Evolutionary conservation across 2,113 vertebrate genomes (phyloP).

Genomic region (Pao palembangensis): DNA sequence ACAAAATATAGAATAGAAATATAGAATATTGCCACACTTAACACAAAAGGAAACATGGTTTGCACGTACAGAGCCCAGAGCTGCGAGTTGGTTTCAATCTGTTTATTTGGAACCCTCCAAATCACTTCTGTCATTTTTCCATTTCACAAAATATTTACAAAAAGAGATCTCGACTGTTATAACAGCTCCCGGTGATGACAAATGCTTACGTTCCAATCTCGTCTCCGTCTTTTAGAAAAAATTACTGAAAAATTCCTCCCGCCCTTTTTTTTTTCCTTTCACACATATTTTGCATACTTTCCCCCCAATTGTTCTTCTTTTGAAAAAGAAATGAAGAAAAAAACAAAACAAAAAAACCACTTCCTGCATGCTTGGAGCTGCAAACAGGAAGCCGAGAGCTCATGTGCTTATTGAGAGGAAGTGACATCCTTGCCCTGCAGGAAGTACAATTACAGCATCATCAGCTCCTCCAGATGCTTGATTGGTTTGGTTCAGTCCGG

Average conservation of each 20-base stretch:
- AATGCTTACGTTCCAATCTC: constrained; percentile 59
- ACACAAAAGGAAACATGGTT: background rate
- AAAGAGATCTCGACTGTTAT: constrained; percentile 64
- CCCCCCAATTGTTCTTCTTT: constrained; percentile 53
- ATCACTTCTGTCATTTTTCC: constrained; percentile 71
- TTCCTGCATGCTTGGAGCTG: constrained; percentile 76
- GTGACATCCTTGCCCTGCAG: constrained; percentile 76
- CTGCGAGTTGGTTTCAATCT: constrained; percentile 60
- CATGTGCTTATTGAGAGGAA: constrained; percentile 76
- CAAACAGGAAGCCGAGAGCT: constrained; percentile 78
- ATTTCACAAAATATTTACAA: constrained; percentile 86
- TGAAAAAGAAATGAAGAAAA: constrained; percentile 42
- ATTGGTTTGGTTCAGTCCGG: constrained; percentile 61
- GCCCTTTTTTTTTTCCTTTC: constrained; percentile 21
- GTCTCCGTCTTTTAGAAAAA: constrained; percentile 68
- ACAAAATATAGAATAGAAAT: background rate
- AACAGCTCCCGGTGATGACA: constrained; percentile 54
- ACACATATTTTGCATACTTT: constrained; percentile 59
- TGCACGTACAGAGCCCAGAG: background rate
- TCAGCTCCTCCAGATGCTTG: constrained; percentile 64
- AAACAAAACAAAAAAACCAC: constrained; percentile 5
- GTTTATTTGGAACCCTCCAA: constrained; percentile 80
- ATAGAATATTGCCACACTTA: background rate
- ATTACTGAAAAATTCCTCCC: constrained; percentile 60
- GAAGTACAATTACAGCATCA: constrained; percentile 75